Conservation (phyloP, 2,113 vertebrate genomes). For the Corythornis vintsioides region DNA sequence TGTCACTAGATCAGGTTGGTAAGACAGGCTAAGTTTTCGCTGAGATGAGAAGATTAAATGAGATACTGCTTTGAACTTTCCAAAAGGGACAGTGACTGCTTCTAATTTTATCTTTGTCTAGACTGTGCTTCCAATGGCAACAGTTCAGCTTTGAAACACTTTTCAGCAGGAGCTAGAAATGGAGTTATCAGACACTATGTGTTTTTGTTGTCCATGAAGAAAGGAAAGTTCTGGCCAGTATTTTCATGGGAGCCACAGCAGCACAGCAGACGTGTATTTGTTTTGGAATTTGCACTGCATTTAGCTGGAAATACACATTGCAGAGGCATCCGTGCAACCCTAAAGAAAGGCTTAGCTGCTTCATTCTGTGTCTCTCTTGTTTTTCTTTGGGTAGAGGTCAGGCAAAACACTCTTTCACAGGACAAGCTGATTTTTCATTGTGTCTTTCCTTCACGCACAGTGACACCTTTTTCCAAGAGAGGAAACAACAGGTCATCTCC, state of each 20-base stretch:
- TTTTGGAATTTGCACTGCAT: neutral
- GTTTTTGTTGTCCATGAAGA: neutral
- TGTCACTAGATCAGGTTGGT: neutral
- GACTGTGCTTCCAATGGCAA: constrained; percentile 23
- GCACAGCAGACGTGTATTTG: neutral
- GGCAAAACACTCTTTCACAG: neutral
- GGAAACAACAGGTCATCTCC: neutral
- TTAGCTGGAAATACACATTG: neutral
- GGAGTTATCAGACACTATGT: neutral
- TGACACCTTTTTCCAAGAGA: neutral
- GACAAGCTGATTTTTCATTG: neutral
- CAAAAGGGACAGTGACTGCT: neutral
- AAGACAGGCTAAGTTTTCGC: neutral
- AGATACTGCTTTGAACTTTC: neutral
- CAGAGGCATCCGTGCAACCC: neutral
- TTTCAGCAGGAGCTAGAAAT: neutral
- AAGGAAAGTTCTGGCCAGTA: neutral
- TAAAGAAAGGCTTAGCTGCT: neutral
- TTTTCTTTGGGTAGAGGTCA: neutral
- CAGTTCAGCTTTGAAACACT: neutral
- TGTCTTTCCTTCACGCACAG: neutral
- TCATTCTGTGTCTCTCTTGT: neutral
- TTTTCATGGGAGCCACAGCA: neutral
- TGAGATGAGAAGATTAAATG: neutral
- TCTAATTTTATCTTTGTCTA: constrained; percentile 32